These are phyloP conservation scores for Raja brachyura DNA, from an alignment of 2,113 vertebrate species.

Conservation along the genomic window DNA sequence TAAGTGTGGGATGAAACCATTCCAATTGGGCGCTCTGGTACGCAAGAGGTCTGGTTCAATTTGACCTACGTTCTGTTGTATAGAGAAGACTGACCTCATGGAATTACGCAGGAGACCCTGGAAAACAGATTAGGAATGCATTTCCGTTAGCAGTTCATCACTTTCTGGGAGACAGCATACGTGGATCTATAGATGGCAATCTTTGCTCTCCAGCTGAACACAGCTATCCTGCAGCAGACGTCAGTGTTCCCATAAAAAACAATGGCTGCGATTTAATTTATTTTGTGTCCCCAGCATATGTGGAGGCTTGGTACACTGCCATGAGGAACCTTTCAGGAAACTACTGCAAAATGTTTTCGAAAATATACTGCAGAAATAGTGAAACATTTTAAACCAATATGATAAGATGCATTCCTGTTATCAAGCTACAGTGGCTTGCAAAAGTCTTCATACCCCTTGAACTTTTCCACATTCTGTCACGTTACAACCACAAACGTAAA, in stretches of 20 bases:
- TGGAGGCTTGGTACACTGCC: conserved; percentile 11
- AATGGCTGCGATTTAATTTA: neutral
- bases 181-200: neutral
- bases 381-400: neutral
- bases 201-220: neutral
- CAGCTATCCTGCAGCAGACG: neutral
- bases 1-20: neutral
- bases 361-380: neutral
- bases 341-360: neutral
- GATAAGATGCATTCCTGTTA: neutral
- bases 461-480: too few relatives aligned
- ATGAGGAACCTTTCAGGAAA: neutral
- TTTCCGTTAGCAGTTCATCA: neutral
- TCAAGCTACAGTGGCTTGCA: too few relatives aligned
- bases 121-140: neutral
- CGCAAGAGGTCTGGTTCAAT: too few relatives aligned
- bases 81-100: too few relatives aligned
- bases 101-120: neutral
- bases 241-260: neutral
- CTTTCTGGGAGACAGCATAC: neutral
- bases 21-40: neutral
- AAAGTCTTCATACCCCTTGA: too few relatives aligned
- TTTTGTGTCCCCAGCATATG: neutral
- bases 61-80: too few relatives aligned
- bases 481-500: too few relatives aligned